Evolutionary conservation across 2,113 vertebrate species (phyloP).

Genomic region (Pogona vitticeps): DNA sequence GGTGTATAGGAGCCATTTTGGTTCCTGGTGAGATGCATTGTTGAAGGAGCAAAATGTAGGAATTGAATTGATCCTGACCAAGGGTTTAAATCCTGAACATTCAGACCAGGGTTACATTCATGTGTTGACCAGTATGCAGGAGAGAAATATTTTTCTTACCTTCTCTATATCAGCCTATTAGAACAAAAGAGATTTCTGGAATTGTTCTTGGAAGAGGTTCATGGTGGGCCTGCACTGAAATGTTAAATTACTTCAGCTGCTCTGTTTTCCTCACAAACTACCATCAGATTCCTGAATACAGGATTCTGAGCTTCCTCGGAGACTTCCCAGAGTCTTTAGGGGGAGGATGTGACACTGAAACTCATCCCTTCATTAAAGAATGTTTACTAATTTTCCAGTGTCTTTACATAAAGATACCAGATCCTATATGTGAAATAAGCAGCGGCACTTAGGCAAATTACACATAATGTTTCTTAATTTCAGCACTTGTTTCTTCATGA

Average conservation of each 20-base stretch:
- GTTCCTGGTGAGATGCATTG: neutral
- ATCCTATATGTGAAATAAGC: conserved; percentile 14
- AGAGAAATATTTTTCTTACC: conserved; percentile 7
- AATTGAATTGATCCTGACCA: neutral
- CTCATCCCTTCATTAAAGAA: neutral
- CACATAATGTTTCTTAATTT: neutral
- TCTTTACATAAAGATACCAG: neutral
- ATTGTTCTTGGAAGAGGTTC: neutral
- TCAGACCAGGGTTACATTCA: neutral
- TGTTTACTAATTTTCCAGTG: no score
- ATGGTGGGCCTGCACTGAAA: neutral
- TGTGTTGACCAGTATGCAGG: neutral
- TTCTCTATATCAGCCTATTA: neutral
- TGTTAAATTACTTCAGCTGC: neutral
- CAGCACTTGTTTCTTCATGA: neutral
- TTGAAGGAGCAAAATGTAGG: neutral
- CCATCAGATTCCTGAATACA: no score
- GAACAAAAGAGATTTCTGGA: neutral
- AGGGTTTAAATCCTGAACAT: neutral
- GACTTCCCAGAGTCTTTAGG: neutral
- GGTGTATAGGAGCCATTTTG: neutral
- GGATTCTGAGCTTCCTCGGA: neutral
- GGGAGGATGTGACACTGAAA: neutral
- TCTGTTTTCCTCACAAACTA: neutral
- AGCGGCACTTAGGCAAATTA: neutral